These are phyloP conservation scores for Cephus rjabovi DNA, from an alignment of 2,888 invertebrate genomes.

Conservation along the genomic window DNA sequence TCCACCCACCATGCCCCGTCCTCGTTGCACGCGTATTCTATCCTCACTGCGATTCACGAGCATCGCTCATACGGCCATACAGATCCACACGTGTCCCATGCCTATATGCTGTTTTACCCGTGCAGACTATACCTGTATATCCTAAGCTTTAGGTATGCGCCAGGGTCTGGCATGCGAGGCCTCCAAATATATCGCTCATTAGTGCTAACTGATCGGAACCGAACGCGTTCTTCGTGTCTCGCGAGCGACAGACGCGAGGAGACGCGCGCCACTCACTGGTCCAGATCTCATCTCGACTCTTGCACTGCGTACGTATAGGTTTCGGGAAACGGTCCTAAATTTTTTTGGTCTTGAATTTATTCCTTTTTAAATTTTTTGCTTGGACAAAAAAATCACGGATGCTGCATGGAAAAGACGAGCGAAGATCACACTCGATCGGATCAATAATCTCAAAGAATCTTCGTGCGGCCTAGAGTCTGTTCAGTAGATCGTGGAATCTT, in stretches of 20 bases:
- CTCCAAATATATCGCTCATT: slow-evolving; percentile 54
- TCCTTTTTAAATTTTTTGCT: too few species aligned
- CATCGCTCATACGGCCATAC: not conserved
- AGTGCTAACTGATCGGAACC: slow-evolving; percentile 51
- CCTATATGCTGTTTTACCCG: not conserved
- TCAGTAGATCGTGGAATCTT: too few species aligned
- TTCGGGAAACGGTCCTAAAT: too few species aligned
- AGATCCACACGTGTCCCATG: not conserved
- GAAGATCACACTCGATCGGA: too few species aligned
- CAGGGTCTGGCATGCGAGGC: slow-evolving; percentile 14
- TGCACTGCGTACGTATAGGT: too few species aligned
- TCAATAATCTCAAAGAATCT: too few species aligned
- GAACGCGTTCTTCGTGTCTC: slow-evolving; percentile 20
- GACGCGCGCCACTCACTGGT: slow-evolving; percentile 3
- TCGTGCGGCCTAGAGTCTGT: too few species aligned
- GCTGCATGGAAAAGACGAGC: too few species aligned
- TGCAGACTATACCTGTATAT: too few species aligned
- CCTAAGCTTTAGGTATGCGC: slow-evolving; percentile 6
- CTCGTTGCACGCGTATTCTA: not conserved
- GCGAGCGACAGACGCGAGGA: slow-evolving; percentile 14
- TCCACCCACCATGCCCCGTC: too few species aligned
- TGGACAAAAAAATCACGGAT: too few species aligned
- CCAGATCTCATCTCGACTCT: not conserved
- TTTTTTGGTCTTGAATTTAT: too few species aligned
- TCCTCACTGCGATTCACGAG: not conserved